Base-by-base conservation (phyloP, 2,797 vertebrate species). In the Dipus sagitta region DNA sequence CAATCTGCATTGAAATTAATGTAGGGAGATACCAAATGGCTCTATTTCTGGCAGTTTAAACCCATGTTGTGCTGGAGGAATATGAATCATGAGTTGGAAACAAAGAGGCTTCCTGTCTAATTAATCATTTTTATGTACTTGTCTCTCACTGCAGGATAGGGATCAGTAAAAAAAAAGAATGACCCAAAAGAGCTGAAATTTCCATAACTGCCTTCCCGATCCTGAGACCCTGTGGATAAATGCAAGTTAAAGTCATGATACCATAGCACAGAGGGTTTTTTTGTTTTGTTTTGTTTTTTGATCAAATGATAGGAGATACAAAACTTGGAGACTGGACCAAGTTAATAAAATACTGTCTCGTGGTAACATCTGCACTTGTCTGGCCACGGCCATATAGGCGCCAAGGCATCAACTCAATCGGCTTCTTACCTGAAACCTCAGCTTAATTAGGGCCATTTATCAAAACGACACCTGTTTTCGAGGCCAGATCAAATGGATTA, bases 361-460 rank as follows among this genome's bases (percentile, higher is more conserved):
- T 65, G 96, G 93, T 75, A 95, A 85, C 97, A 98, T 97, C 98
- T 97, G 97, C 97, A 97, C 98, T 95, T 97, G 96, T 98, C 96
- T 94, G 62, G 88, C 96, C 96, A 1, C 2, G 52, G 96, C 91
- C 95, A 96, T 81, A 91, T 67, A 97, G 94, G 95, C 97, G 96
- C 96, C 95, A 95, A 68, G 18, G 38, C 97, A 92, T 96, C 97
- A 98, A 97, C 97, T 98, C 97, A 97, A 96, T 98, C 84, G 72
- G 77, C 96, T 98, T 97, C 97, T 92, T 97, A 98, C 97, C 96
- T 97, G 96, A 98, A 97, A 97, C 97, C 97, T 98, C 97, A 95
- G 92, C 96, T 97, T 98, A 98, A 98, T 98, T 98, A 98, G 98
- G 95, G 97, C 95, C 97, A 97, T 98, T 98, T 98, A 97, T 98